A percentile compares a stretch with the other conserved stretches of the same genome.
These are phyloP conservation scores for Leptinotarsa undecemlineata DNA, from an alignment of 1,140 invertebrate genomes.

Conservation along the genomic window DNA sequence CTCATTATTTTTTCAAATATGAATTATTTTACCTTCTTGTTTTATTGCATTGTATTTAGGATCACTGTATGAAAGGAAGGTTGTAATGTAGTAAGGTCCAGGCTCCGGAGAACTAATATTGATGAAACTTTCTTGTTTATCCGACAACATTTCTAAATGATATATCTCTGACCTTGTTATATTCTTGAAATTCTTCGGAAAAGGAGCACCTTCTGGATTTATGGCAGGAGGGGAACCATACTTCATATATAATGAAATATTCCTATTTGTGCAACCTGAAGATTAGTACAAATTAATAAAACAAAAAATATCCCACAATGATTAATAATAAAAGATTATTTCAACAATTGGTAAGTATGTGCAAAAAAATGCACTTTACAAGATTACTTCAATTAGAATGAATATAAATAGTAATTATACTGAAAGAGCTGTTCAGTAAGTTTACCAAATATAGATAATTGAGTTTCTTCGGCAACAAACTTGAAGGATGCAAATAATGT, in stretches of 20 bases:
- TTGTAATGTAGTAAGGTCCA: conserved; percentile 79
- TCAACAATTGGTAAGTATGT: background rate
- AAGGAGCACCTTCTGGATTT: conserved; percentile 72
- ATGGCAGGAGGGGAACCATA: conserved; percentile 78
- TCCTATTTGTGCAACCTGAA: conserved; percentile 62
- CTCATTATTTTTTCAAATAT: background rate
- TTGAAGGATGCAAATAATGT: conserved; percentile 46
- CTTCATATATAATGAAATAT: conserved; percentile 69
- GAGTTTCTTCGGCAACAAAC: conserved; percentile 44
- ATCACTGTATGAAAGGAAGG: conserved; percentile 75
- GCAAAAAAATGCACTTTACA: background rate
- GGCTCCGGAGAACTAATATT: conserved; percentile 67
- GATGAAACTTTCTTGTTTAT: conserved; percentile 59
- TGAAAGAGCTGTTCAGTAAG: conserved; percentile 11
- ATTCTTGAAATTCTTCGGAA: conserved; percentile 66
- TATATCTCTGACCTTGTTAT: conserved; percentile 53
- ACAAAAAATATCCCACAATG: too few species aligned
- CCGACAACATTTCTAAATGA: conserved; percentile 57
- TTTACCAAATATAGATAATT: conserved; percentile 48
- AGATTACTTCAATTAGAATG: background rate
- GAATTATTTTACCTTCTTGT: conserved; percentile 66
- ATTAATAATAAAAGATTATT: too few species aligned
- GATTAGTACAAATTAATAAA: background rate
- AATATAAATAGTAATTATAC: background rate
- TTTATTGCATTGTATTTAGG: conserved; percentile 70